Base-by-base conservation (phyloP, 2,113 vertebrate species). In the Mus spicilegus region DNA sequence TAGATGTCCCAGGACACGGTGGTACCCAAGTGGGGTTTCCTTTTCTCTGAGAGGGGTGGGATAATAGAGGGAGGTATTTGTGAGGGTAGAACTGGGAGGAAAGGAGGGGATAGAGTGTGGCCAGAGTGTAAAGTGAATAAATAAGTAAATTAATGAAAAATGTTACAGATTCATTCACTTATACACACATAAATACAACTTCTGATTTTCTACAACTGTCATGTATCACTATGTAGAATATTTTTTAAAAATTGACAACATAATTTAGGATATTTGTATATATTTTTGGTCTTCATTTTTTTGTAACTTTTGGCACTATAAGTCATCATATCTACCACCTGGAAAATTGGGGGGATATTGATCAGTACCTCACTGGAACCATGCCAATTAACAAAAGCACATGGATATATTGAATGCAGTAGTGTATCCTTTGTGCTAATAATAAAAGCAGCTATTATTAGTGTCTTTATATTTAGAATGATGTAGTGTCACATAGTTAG, bases 221-320 rank as follows among this genome's bases (percentile, higher is more conserved):
- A 49, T 65, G 73, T n/a, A n/a, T 95, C 69, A 39, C 26, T 88
- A 19, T 65, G 36, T 87, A 76, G 75, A 58, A 42, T 12, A 89
- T 86, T 92, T 81, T 39, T 90, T 89, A 69, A 58, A 81, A 61
- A 90, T 81, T 85, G 24, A 5, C 42, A 92, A 26, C 63, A 42
- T 86, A 19, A 54, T 85, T 95, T 91, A 90, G 82, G 77, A 86
- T 67, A 95, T 92, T 61, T 82, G 20, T 70, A 42, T 46, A 12
- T 22, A 69, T 70, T 77, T 89, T 91, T 90, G 61, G 58, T 20
- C 39, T 2, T 17, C 8, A 36, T 0, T 16, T 82, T 82, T 93
- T 76, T 49, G 28, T 89, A 56, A 26, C 24, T 88, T 96, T 81
- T 54, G 61, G 87, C 0, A 76, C 67, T 33, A 69, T 14, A 69